Evolutionary conservation across 2,888 invertebrate species (phyloP).

Genomic region (Lysandra coridon): DNA sequence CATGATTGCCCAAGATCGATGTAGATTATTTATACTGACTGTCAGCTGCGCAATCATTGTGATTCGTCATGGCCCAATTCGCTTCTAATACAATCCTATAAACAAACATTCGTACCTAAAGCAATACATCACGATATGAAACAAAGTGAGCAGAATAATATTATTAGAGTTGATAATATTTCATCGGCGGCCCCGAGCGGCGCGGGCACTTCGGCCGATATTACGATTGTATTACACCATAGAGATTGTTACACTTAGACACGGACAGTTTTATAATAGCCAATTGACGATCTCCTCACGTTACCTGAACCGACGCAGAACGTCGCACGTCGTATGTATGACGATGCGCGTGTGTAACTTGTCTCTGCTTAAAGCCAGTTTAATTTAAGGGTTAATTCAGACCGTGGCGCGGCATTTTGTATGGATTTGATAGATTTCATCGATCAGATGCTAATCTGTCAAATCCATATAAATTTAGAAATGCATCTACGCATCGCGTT

Average conservation of each 20-base stretch:
- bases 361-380: no score
- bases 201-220: constrained; percentile 4
- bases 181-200: not conserved
- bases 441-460: no score
- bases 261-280: not conserved
- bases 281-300: no score
- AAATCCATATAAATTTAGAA: no score
- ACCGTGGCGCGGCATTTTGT: no score
- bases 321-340: no score
- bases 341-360: no score
- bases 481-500: no score
- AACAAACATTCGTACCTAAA: not conserved
- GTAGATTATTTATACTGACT: no score
- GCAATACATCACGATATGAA: constrained; percentile 12
- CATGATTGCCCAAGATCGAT: not conserved
- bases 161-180: constrained; percentile 9
- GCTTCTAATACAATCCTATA: not conserved
- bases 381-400: no score
- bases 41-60: not conserved
- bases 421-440: no score
- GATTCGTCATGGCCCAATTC: not conserved
- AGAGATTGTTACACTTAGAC: not conserved
- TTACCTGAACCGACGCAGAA: no score
- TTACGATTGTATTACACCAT: constrained; percentile 3
- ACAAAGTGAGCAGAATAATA: not conserved